A percentile compares a stretch with the other conserved stretches of the same genome.
phyloP scores from a whole-genome alignment of 2,113 vertebrate genomes.

The Mesoclemmys tuberculata region DNA sequence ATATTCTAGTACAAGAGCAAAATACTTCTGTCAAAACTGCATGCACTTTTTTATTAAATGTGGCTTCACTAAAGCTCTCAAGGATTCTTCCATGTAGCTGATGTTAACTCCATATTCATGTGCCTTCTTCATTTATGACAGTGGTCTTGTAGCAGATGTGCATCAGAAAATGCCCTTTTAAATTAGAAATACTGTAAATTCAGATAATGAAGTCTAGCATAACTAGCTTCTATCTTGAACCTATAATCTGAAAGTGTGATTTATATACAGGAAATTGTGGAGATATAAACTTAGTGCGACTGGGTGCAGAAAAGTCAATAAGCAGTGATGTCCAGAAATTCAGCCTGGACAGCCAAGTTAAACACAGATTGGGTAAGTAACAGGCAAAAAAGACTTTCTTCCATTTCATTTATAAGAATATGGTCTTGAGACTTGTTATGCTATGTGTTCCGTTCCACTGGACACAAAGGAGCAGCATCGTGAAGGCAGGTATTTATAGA shows the following conservation, averaged over 20 bases:
- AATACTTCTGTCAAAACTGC: not conserved
- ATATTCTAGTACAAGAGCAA: not conserved
- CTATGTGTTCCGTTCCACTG: not conserved
- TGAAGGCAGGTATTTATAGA: not conserved
- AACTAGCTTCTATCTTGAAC: not conserved
- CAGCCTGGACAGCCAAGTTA: slow-evolving; percentile 86
- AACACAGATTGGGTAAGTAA: slow-evolving; percentile 84
- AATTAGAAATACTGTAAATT: not conserved
- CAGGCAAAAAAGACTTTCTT: not conserved
- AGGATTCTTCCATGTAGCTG: rapidly evolving
- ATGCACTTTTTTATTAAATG: not conserved
- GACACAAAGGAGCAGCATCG: not conserved
- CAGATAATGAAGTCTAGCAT: not conserved
- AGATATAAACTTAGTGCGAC: slow-evolving; percentile 87
- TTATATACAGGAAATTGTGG: slow-evolving; percentile 87
- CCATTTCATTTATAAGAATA: not conserved
- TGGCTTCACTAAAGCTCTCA: not conserved
- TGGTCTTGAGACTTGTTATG: not conserved
- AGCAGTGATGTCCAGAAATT: slow-evolving; percentile 80
- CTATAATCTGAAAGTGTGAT: not conserved
- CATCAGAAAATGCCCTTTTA: not conserved
- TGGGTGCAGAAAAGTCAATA: slow-evolving; percentile 86
- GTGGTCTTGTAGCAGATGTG: not conserved
- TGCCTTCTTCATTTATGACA: not conserved
- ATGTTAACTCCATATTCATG: not conserved